Base-by-base conservation (phyloP, 2,797 vertebrate genomes). In the Sebastes nivosus region DNA sequence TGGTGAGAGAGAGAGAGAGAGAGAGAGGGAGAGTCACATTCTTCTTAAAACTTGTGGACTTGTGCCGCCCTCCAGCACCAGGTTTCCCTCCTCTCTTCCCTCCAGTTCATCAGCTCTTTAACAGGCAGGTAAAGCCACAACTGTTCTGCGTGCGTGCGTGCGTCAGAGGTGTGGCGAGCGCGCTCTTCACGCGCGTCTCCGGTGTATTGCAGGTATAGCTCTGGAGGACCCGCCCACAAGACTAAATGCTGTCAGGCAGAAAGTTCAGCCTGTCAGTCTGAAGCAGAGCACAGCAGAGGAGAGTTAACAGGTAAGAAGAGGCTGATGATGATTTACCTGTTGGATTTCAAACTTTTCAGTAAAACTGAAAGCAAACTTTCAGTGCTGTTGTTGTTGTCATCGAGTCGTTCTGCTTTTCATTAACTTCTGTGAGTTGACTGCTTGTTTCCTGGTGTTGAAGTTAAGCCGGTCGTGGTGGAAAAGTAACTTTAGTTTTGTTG, bases 241-340 rank as follows among this genome's bases (percentile, higher is more conserved):
- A 42, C 65, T 60, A 82, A 83, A 57, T 77, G 24, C 80, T 83
- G 79, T 76, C 81, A 59, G 68, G 1, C 38, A 2, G 52, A 3
- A 7, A 2, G 10, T 8, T 18, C 18, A 67, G 75, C 6, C 73
- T 32, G 86, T 81, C 93, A 91, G 77, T 72, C 72, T 2, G 20
- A 57, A 63, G 55, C 58, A 20, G 77, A 77, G 34, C 71, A 8
- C 6, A 25, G 60, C 57, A 20, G 73, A 68, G 77, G 14, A 79
- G 6, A 72, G 38, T 1, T 0, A 2, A 1, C 65, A 88, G 93
- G 93, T 94, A 87, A 85, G 93, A 80, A 84, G 10, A 84, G 10
- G 52, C 82, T 57, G 59, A 38, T 27, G 12, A 52, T 58, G 7
- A 20, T 52, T 52, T n/a, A 20, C 20, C 50, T 22, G 67, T 42